Base-by-base conservation (phyloP, 2,113 vertebrate genomes). In the Himantopus leucocephalus region DNA sequence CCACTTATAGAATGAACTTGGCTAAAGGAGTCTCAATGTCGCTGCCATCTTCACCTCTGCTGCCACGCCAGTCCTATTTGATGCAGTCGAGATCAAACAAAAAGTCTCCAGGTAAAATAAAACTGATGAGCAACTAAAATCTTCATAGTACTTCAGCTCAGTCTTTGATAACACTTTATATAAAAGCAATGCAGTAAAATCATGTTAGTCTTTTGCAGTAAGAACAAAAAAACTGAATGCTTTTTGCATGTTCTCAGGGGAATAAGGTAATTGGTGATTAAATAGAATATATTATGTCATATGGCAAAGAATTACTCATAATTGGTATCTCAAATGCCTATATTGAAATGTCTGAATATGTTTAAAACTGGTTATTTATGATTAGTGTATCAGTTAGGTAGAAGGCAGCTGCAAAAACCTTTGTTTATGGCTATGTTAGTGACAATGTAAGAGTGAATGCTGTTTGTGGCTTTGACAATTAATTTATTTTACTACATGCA, bases 1-100 rank as follows among this genome's bases (percentile, higher is more conserved):
- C 99, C 67, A 87, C 97, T 37, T 98, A 98, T 66, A 98, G 98
- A 88, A 97, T 98, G 77, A 98, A 98, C 91, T 92, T 99, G 86
- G 95, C 98, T 52, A 99, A 99, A 97, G 99, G 99, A 29, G 99
- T 99, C 68, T 99, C 99, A 8, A 99, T 99, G 99, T 99, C 99
- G 3, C 98, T 99, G 72, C 99, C 99, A 0, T 99, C 99, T n/a
- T 99, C 99, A 1, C 99, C 99, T 58, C 98, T 99, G 64, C 98
- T 99, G 97, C 99, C 99, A 34, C 98, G 99, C 73, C 99, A 99
- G 98, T 98, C 99, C 95, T 99, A 98, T 91, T 96, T 99, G 93
- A 97, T 99, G 98, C 99, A 98, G 35, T 96, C 99, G 56, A 99
- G 99, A 45, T 94, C 98, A 32, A 98, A 93, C 98, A 99, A 99